phyloP scores from a whole-genome alignment of 2,888 invertebrate genomes.

The Minunthozetes semirufus region DNA sequence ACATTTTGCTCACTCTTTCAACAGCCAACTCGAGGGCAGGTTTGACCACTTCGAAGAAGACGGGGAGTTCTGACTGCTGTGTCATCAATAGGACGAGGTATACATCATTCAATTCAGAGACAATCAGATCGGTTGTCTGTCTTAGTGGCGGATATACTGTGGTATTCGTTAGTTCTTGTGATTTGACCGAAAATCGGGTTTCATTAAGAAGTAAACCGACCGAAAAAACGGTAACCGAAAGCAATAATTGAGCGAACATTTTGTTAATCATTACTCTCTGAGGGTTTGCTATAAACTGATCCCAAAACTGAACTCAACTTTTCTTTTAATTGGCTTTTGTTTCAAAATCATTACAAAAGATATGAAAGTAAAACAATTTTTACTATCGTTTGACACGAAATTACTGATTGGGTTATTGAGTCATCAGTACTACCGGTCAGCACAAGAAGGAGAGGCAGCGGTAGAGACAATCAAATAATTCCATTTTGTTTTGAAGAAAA shows the following conservation, averaged over 20 bases:
- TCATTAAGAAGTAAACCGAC: neutral
- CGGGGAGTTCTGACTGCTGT: conserved; percentile 39
- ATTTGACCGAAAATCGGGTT: neutral
- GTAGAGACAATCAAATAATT: neutral
- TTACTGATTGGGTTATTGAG: neutral
- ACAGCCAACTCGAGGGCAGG: conserved; percentile 40
- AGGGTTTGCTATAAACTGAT: neutral
- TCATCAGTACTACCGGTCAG: neutral
- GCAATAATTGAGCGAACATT: conserved; percentile 3
- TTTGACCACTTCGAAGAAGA: conserved; percentile 38
- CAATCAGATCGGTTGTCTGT: neutral
- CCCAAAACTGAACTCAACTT: neutral
- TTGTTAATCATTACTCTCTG: neutral
- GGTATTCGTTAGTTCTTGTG: neutral
- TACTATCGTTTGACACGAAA: neutral
- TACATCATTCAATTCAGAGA: conserved; percentile 1
- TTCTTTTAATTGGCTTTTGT: neutral
- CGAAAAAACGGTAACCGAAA: neutral
- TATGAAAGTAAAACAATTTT: neutral
- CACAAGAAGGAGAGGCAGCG: neutral
- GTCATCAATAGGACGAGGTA: conserved; percentile 16
- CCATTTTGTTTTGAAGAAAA: neutral
- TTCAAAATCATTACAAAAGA: neutral
- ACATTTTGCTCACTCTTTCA: conserved; percentile 35
- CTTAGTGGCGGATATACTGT: neutral